Conservation (phyloP, 2,797 vertebrate species). For the Paratrypauchen microcephalus region DNA sequence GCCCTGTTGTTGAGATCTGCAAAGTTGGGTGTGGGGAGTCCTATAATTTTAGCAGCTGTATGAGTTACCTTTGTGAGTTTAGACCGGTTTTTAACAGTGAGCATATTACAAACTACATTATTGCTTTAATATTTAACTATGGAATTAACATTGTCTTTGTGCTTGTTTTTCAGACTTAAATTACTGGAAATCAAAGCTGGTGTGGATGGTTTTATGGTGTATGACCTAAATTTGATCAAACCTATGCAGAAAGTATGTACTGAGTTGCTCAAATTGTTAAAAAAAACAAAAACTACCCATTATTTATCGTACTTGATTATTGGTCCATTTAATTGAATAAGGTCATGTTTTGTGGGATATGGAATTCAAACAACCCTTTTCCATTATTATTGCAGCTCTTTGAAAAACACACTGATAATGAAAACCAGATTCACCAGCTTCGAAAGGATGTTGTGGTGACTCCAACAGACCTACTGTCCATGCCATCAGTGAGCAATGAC, state of each 20-base stretch:
- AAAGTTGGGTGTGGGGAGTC: too few relatives aligned
- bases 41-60: too few relatives aligned
- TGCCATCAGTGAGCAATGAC: slow-evolving; percentile 70
- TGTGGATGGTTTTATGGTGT: slow-evolving; percentile 87
- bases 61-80: too few relatives aligned
- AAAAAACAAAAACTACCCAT: background rate
- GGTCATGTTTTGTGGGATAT: background rate
- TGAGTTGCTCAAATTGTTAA: background rate
- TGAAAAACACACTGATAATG: slow-evolving; percentile 60
- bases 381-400: slow-evolving; percentile 68
- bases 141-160: background rate
- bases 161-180: slow-evolving; percentile 72
- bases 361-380: background rate
- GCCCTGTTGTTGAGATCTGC: too few relatives aligned
- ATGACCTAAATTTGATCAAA: slow-evolving; percentile 81
- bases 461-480: slow-evolving; percentile 69
- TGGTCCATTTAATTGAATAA: background rate
- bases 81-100: too few relatives aligned
- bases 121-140: background rate
- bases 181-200: slow-evolving; percentile 81
- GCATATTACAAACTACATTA: slow-evolving; percentile 6
- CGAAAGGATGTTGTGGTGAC: slow-evolving; percentile 65
- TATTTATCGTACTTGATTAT: background rate
- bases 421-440: slow-evolving; percentile 75
- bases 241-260: slow-evolving; percentile 82